phyloP scores from a whole-genome alignment of 2,888 invertebrate genomes.

The Tenthredo livida region DNA sequence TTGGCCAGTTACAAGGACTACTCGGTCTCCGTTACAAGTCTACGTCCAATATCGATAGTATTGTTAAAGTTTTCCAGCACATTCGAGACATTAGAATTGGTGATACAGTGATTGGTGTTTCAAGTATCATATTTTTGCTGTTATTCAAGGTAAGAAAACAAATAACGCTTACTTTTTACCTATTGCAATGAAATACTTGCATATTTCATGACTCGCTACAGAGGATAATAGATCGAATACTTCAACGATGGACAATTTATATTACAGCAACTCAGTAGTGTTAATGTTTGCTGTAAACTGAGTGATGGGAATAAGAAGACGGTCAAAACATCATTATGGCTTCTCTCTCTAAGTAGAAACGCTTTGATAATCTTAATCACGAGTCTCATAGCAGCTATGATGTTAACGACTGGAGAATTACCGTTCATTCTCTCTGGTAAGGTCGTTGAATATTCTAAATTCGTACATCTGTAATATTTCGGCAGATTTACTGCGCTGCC shows the following conservation, averaged over 20 bases:
- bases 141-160: conserved; percentile 83
- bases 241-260: not conserved
- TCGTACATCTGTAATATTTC: not conserved
- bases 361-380: conserved; percentile 87
- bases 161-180: not conserved
- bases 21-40: conserved; percentile 86
- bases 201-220: not conserved
- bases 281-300: conserved; percentile 69
- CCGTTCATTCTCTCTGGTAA: conserved; percentile 84
- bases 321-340: conserved; percentile 84
- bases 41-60: conserved; percentile 84
- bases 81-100: conserved; percentile 80
- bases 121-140: conserved; percentile 84
- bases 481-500: not conserved
- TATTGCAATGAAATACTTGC: not conserved
- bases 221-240: not conserved
- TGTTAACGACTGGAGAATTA: conserved; percentile 78
- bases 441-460: conserved; percentile 41
- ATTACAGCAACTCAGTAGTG: conserved; percentile 83
- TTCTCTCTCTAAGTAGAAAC: conserved; percentile 88
- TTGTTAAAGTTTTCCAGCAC: conserved; percentile 79
- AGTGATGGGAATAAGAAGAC: conserved; percentile 55
- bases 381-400: conserved; percentile 81
- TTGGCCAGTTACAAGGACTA: conserved; percentile 87
- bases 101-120: conserved; percentile 85